These are phyloP conservation scores for Anadara kagoshimensis DNA, from an alignment of 1,140 invertebrate species.

Conservation along the genomic window DNA sequence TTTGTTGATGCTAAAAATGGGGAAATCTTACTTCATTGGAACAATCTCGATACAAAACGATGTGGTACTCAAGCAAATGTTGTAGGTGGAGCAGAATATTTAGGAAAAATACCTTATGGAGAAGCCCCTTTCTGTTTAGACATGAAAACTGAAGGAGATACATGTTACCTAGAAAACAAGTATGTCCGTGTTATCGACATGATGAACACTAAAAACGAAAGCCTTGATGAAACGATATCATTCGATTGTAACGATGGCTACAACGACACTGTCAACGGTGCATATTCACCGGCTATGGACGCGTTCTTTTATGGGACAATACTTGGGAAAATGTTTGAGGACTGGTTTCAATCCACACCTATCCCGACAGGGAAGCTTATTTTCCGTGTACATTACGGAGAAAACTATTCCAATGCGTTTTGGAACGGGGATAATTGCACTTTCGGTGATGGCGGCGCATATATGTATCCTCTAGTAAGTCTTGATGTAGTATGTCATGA, in stretches of 20 bases:
- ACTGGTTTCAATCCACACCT: conserved; percentile 30
- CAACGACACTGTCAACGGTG: conserved; percentile 46
- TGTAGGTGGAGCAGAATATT: conserved; percentile 37
- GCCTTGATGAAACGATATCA: not conserved
- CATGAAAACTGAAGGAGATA: conserved; percentile 3
- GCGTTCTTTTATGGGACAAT: conserved; percentile 42
- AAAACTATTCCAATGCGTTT: conserved; percentile 21
- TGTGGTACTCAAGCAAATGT: conserved; percentile 9
- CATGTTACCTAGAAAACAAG: conserved; percentile 1
- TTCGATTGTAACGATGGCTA: conserved; percentile 27
- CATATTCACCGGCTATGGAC: conserved; percentile 46
- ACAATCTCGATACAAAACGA: conserved; percentile 7
- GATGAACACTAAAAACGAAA: not conserved
- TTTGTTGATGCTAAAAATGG: conserved; percentile 38
- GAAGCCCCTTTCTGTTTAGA: conserved; percentile 20
- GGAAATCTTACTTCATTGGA: conserved; percentile 6
- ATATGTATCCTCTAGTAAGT: conserved; percentile 37
- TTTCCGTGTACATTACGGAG: conserved; percentile 53
- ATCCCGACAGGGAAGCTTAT: conserved; percentile 20
- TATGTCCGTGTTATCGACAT: conserved; percentile 33
- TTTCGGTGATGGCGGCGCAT: conserved; percentile 46
- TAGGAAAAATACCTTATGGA: conserved; percentile 30
- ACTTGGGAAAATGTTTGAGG: conserved; percentile 43
- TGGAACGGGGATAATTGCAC: conserved; percentile 16
- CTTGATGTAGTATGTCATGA: conserved; percentile 52